Evolutionary conservation across 2,797 vertebrate species (phyloP).

Genomic region (Leptoclinus maculatus): DNA sequence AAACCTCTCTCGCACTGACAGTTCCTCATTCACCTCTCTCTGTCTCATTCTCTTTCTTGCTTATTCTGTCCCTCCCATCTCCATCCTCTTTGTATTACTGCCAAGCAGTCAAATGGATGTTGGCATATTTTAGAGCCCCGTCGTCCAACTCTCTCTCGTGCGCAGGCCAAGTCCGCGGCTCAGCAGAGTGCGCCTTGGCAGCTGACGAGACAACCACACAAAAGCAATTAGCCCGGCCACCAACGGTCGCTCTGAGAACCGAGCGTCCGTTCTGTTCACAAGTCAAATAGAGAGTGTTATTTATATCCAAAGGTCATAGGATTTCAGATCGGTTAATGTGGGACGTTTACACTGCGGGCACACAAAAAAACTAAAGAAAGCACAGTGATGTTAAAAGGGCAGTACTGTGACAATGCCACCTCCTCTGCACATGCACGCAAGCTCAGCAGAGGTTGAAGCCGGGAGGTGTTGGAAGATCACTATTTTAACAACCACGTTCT

Average conservation of each 20-base stretch:
- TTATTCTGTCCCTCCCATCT: constrained; percentile 37
- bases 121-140: constrained; percentile 76
- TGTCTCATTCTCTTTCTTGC: constrained; percentile 42
- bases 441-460: constrained; percentile 28
- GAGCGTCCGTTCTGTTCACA: constrained; percentile 51
- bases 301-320: constrained; percentile 76
- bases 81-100: constrained; percentile 62
- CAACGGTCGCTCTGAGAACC: constrained; percentile 63
- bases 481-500: constrained; percentile 32
- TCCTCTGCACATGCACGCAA: constrained; percentile 19
- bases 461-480: constrained; percentile 39
- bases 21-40: constrained; percentile 56
- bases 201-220: constrained; percentile 67
- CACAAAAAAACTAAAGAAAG: neutral
- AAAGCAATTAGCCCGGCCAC: constrained; percentile 81
- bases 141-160: constrained; percentile 76
- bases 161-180: constrained; percentile 74
- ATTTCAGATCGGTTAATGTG: constrained; percentile 62
- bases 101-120: constrained; percentile 82
- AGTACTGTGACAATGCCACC: constrained; percentile 33
- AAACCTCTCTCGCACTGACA: constrained; percentile 43
- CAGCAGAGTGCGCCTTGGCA: constrained; percentile 79
- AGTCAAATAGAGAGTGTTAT: constrained; percentile 74
- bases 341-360: constrained; percentile 38
- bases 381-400: constrained; percentile 43